Conservation (phyloP, 2,888 invertebrate genomes). For the Pristionchus arcanus region DNA sequence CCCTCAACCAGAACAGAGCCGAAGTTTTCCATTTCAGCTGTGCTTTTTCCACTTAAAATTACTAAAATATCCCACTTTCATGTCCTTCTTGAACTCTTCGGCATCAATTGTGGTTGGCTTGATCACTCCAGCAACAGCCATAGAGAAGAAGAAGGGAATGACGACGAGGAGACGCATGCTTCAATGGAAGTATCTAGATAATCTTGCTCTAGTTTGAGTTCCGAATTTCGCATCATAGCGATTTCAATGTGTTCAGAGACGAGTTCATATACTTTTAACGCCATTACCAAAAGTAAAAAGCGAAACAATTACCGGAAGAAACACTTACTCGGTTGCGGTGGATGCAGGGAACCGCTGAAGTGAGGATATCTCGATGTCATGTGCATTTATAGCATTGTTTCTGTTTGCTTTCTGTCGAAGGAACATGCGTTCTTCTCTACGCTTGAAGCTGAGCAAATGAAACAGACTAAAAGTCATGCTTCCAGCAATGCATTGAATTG, state of each 20-base stretch:
- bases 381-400: not conserved
- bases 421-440: not conserved
- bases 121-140: not conserved
- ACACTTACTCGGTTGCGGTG: not conserved
- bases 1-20: no score
- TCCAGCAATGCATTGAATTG: not conserved
- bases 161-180: slow-evolving; percentile 32
- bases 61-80: not conserved
- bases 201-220: no score
- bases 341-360: slow-evolving; percentile 36
- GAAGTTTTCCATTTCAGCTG: no score
- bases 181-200: not conserved
- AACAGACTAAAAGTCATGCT: not conserved
- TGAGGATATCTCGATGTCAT: not conserved
- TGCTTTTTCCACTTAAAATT: no score
- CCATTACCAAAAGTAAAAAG: not conserved
- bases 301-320: not conserved
- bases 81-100: slow-evolving; percentile 53
- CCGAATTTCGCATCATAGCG: no score
- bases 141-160: slow-evolving; percentile 17
- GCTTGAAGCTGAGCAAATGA: not conserved
- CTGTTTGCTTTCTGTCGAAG: not conserved
- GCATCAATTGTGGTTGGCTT: not conserved
- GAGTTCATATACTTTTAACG: not conserved
- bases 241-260: no score